Evolutionary conservation across 2,888 invertebrate species (phyloP).

Genomic region (Campopleginae sp.): DNA sequence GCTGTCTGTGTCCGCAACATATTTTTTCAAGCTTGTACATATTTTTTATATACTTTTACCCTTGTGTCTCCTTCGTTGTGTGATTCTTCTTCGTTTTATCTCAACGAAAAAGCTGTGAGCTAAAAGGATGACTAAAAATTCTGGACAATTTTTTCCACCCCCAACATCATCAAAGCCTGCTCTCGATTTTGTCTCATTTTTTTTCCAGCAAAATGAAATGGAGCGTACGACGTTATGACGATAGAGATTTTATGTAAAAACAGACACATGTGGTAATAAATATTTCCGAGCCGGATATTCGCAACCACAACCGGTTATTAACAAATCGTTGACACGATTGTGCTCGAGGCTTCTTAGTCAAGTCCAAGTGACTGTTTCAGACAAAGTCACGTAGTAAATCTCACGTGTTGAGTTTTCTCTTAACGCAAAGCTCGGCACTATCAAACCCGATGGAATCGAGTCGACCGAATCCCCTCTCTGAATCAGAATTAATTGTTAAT

Average conservation of each 20-base stretch:
- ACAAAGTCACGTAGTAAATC: no score
- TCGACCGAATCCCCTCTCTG: no score
- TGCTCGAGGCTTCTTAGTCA: no score
- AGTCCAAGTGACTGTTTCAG: no score
- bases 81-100: slow-evolving; percentile 26
- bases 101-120: slow-evolving; percentile 24
- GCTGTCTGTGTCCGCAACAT: slow-evolving; percentile 34
- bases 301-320: no score
- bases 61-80: neutral
- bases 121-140: slow-evolving; percentile 13
- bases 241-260: neutral
- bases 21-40: slow-evolving; percentile 33
- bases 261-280: no score
- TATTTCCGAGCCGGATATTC: no score
- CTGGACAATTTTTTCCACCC: neutral
- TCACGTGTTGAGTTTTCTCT: no score
- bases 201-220: slow-evolving; percentile 14
- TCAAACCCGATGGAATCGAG: no score
- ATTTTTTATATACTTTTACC: slow-evolving; percentile 21
- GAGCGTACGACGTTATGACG: slow-evolving; percentile 9
- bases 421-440: no score
- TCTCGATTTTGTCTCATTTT: slow-evolving; percentile 34
- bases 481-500: no score
- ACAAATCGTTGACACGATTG: no score
- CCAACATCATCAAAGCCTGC: slow-evolving; percentile 19